These are phyloP conservation scores for Rhimphoctona megacephalus DNA, from an alignment of 2,888 invertebrate genomes.

Conservation along the genomic window DNA sequence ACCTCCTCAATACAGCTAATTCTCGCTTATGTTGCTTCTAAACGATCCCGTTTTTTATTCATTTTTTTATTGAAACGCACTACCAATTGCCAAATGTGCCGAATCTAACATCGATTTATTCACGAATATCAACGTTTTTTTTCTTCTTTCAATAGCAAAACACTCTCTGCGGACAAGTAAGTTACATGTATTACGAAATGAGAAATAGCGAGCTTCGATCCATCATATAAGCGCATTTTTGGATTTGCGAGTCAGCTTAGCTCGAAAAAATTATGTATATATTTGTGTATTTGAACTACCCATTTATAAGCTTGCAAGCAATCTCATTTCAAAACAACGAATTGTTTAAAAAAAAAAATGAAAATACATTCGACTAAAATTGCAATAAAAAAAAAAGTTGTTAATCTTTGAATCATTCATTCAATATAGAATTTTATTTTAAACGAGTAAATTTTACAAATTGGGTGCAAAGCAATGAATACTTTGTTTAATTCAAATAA, in stretches of 20 bases:
- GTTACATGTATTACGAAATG: slow-evolving; percentile 69
- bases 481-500: background rate
- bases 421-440: background rate
- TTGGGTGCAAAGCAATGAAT: background rate
- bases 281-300: background rate
- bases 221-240: slow-evolving; percentile 33
- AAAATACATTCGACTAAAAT: no score
- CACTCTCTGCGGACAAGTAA: slow-evolving; percentile 85
- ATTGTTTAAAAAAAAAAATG: background rate
- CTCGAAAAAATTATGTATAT: background rate
- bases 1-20: slow-evolving; percentile 21
- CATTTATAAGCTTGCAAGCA: background rate
- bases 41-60: background rate
- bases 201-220: background rate
- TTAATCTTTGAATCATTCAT: no score
- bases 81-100: slow-evolving; percentile 22
- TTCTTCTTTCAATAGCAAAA: slow-evolving; percentile 82
- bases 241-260: background rate
- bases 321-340: background rate
- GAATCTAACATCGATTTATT: slow-evolving; percentile 66
- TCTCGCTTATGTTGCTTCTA: slow-evolving; percentile 41
- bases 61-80: slow-evolving; percentile 38
- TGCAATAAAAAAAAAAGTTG: no score
- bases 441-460: background rate
- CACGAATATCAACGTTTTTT: slow-evolving; percentile 39